phyloP scores from a whole-genome alignment of 2,888 invertebrate genomes.

The Hesperia comma region DNA sequence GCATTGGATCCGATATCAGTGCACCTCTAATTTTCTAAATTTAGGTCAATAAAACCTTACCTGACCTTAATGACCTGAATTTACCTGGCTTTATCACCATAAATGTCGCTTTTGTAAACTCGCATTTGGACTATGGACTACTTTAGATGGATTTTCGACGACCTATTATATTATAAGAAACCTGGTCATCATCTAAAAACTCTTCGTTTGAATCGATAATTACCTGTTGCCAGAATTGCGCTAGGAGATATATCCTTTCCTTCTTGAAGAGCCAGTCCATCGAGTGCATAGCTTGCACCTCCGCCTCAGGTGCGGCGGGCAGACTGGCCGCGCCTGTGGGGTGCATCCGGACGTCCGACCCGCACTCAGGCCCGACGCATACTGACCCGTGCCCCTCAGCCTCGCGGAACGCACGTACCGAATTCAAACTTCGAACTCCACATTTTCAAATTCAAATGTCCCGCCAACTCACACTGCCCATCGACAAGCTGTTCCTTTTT shows the following conservation, averaged over 20 bases:
- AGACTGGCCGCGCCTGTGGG: conserved; percentile 88
- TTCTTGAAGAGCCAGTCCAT: conserved; percentile 99
- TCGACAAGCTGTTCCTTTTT: conserved; percentile 13
- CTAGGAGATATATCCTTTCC: conserved; percentile 96
- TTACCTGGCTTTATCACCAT: too few relatives aligned
- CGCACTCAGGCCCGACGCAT: conserved; percentile 69
- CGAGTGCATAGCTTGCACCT: conserved; percentile 96
- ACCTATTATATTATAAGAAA: too few relatives aligned
- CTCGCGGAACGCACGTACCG: conserved; percentile 46
- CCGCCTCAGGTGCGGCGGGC: conserved; percentile 93
- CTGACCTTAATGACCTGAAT: too few relatives aligned
- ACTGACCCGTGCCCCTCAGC: conserved; percentile 60
- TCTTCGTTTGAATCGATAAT: not conserved
- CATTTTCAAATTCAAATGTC: conserved; percentile 47
- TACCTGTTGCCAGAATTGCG: conserved; percentile 99
- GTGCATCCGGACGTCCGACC: conserved; percentile 87
- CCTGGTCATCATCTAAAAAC: too few relatives aligned
- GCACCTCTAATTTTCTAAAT: too few relatives aligned
- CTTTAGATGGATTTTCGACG: too few relatives aligned
- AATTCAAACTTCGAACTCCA: conserved; percentile 53
- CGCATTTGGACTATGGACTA: too few relatives aligned
- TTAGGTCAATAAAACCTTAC: too few relatives aligned
- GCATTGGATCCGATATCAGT: too few relatives aligned
- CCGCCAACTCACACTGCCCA: conserved; percentile 18
- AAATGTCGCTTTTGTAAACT: too few relatives aligned